Conservation (phyloP, 2,797 vertebrate species). For the Malurus splendens region DNA sequence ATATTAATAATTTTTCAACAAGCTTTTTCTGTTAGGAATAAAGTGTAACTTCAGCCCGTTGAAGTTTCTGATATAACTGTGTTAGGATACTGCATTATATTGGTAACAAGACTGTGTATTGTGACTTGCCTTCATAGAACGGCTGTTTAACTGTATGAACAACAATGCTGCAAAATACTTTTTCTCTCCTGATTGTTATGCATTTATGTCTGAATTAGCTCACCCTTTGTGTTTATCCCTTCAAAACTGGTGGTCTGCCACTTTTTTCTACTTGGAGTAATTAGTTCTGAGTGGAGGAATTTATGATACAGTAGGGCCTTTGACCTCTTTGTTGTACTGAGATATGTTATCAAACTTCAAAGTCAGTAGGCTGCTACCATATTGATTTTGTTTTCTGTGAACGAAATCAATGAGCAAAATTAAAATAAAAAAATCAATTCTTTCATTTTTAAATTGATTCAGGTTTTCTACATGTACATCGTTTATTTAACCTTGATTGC, state of each 20-base stretch:
- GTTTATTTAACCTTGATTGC: slow-evolving; percentile 38
- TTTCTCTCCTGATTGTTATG: not conserved
- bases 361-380: slow-evolving; percentile 38
- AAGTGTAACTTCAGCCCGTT: not conserved
- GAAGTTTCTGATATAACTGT: not conserved
- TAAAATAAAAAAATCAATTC: slow-evolving; percentile 36
- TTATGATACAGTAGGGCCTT: slow-evolving; percentile 39
- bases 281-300: slow-evolving; percentile 52
- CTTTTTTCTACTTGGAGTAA: slow-evolving; percentile 43
- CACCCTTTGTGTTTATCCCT: not conserved
- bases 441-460: slow-evolving; percentile 51
- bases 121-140: not conserved
- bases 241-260: slow-evolving; percentile 31
- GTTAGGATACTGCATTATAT: not conserved
- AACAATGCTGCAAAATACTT: not conserved
- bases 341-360: slow-evolving; percentile 44
- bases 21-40: not conserved
- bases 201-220: not conserved
- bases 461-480: not conserved
- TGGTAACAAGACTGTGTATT: not conserved
- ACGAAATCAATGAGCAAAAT: slow-evolving; percentile 61
- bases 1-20: not conserved
- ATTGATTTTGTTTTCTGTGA: slow-evolving; percentile 66
- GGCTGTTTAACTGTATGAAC: not conserved
- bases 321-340: slow-evolving; percentile 49